Conservation (phyloP, 2,797 vertebrate genomes). For the Coilia nasus region DNA sequence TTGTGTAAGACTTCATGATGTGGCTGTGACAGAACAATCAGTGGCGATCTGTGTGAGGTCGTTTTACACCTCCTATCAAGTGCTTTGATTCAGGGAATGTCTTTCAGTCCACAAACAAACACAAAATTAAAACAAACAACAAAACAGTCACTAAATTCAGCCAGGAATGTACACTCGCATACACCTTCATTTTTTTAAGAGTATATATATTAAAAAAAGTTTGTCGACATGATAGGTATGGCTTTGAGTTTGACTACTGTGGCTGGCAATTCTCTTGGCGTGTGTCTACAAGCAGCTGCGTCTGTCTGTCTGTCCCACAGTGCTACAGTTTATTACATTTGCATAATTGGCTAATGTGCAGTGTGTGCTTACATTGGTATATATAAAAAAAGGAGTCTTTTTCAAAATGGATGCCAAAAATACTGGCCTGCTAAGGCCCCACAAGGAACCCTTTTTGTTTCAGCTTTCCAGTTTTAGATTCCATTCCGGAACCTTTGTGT, state of each 20-base stretch:
- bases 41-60: not conserved
- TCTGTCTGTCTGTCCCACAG: slow-evolving; percentile 41
- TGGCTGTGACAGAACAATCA: slow-evolving; percentile 10
- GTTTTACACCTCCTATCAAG: slow-evolving; percentile 43
- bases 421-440: slow-evolving; percentile 38
- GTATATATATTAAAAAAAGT: slow-evolving; percentile 50
- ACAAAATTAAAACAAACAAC: slow-evolving; percentile 60
- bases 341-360: slow-evolving; percentile 23
- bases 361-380: not conserved
- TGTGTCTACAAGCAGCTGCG: slow-evolving; percentile 45
- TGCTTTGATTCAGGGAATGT: slow-evolving; percentile 71
- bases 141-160: slow-evolving; percentile 65
- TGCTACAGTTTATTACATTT: slow-evolving; percentile 38
- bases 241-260: slow-evolving; percentile 41
- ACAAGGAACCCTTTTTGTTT: not conserved
- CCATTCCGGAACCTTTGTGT: not conserved
- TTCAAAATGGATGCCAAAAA: slow-evolving; percentile 36
- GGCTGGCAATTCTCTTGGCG: slow-evolving; percentile 40
- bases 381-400: slow-evolving; percentile 39
- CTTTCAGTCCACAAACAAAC: slow-evolving; percentile 24
- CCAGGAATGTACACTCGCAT: slow-evolving; percentile 65
- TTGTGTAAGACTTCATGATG: not conserved
- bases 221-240: slow-evolving; percentile 31
- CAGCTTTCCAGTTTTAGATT: slow-evolving; percentile 30
- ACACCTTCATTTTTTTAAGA: slow-evolving; percentile 9